These are phyloP conservation scores for Blastobasis lacticolella DNA, from an alignment of 2,888 invertebrate genomes.

Conservation along the genomic window DNA sequence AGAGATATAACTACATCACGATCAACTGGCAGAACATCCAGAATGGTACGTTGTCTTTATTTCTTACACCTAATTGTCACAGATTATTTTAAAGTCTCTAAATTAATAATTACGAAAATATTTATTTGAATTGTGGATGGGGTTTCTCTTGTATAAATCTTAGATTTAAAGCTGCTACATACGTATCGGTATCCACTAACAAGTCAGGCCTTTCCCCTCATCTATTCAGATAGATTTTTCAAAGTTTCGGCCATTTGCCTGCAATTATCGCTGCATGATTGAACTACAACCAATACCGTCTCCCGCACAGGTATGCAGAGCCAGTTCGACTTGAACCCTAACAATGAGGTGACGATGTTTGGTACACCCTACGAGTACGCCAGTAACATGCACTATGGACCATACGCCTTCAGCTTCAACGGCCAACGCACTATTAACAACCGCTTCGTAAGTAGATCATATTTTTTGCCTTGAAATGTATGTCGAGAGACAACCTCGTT, in stretches of 20 bases:
- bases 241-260: no score
- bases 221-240: no score
- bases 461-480: no score
- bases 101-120: no score
- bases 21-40: slow-evolving; percentile 77
- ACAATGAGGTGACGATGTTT: slow-evolving; percentile 67
- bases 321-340: slow-evolving; percentile 20
- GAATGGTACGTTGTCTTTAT: slow-evolving; percentile 5
- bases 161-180: no score
- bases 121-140: no score
- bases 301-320: neutral
- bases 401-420: slow-evolving; percentile 75
- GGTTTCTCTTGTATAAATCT: no score
- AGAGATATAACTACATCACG: slow-evolving; percentile 62
- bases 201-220: no score
- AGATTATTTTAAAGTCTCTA: slow-evolving; percentile 1
- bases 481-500: no score
- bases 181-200: no score
- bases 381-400: slow-evolving; percentile 79
- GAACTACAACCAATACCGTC: slow-evolving; percentile 61
- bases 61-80: slow-evolving; percentile 9
- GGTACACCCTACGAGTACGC: slow-evolving; percentile 77
- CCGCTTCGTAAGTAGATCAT: no score
- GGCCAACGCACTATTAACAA: slow-evolving; percentile 33
- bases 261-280: slow-evolving; percentile 4